Evolutionary conservation across 2,113 vertebrate genomes (phyloP).

Genomic region (Proteles cristata): DNA sequence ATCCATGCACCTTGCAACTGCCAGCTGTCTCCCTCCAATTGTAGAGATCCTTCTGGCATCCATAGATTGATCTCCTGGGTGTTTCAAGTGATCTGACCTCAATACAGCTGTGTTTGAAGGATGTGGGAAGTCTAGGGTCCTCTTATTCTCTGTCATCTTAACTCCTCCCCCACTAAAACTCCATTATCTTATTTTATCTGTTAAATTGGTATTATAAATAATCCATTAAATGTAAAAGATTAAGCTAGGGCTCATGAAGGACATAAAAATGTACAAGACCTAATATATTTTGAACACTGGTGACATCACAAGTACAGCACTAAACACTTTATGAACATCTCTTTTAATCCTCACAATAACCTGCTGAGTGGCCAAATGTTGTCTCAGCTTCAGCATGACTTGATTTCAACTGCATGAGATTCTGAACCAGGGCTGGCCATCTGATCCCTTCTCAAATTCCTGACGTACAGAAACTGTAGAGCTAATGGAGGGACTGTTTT

Average conservation of each 20-base stretch:
- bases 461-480: not conserved
- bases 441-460: not conserved
- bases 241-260: not conserved
- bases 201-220: not conserved
- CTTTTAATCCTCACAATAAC: not conserved
- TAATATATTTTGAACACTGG: not conserved
- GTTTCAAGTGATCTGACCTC: too few species aligned
- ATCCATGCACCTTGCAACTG: too few species aligned
- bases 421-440: not conserved
- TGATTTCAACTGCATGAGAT: not conserved
- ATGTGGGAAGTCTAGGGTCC: too few species aligned
- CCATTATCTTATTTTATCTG: not conserved
- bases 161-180: not conserved
- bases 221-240: not conserved
- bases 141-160: too few species aligned
- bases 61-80: too few species aligned
- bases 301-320: not conserved
- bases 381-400: not conserved
- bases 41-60: too few species aligned
- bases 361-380: not conserved
- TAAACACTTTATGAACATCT: not conserved
- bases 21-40: too few species aligned
- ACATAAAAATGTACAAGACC: not conserved
- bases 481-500: not conserved
- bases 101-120: too few species aligned